These are phyloP conservation scores for Frieseomelitta varia DNA, from an alignment of 1,140 invertebrate species.

Conservation along the genomic window DNA sequence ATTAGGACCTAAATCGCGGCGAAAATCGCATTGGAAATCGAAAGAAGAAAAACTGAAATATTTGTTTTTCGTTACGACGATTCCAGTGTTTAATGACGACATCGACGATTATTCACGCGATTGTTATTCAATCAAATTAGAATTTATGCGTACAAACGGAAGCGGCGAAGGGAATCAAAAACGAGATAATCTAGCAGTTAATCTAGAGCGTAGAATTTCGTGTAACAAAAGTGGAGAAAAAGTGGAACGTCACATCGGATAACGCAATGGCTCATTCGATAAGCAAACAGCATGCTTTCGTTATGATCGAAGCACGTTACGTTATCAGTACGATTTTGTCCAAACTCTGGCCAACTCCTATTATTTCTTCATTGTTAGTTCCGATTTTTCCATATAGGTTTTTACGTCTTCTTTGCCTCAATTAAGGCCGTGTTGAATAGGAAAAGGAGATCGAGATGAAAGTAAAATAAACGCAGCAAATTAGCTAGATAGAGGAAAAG, in stretches of 20 bases:
- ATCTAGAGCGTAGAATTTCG: background rate
- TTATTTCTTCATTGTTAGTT: background rate
- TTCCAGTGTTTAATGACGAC: background rate
- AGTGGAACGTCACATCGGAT: constrained; percentile 20
- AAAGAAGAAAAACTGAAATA: background rate
- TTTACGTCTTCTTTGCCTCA: background rate
- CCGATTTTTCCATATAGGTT: constrained; percentile 6
- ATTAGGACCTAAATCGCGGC: no score
- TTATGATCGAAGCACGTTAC: constrained; percentile 11
- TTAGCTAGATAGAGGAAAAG: no score
- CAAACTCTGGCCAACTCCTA: background rate
- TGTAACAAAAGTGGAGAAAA: background rate
- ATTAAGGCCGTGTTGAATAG: background rate
- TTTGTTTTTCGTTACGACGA: background rate
- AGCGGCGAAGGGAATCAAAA: background rate
- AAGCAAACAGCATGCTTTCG: background rate
- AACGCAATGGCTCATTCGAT: constrained; percentile 42
- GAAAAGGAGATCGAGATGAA: no score
- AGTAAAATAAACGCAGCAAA: no score
- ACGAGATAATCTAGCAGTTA: background rate
- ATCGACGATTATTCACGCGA: background rate
- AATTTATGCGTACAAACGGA: background rate
- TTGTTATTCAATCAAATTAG: background rate
- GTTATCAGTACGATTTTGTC: constrained; percentile 12
- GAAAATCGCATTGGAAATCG: constrained; percentile 25